Conservation (phyloP, 2,797 vertebrate genomes). For the Epinephelus awoara region DNA sequence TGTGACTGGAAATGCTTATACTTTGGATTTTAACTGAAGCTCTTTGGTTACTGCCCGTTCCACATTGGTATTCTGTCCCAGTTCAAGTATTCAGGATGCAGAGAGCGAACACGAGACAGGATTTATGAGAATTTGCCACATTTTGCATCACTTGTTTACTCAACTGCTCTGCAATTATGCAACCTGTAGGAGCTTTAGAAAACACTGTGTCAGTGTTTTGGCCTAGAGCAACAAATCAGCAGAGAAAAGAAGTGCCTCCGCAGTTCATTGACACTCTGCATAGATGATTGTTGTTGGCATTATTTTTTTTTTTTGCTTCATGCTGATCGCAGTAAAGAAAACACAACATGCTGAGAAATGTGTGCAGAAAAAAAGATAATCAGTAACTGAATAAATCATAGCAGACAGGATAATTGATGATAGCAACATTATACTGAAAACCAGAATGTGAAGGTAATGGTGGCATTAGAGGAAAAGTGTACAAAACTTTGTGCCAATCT, state of each 20-base stretch:
- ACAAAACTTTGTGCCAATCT: background rate
- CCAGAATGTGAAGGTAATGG: background rate
- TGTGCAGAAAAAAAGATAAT: background rate
- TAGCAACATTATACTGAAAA: background rate
- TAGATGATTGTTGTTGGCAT: conserved; percentile 1
- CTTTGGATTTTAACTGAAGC: background rate
- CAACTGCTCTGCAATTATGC: conserved; percentile 27
- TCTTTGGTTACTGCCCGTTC: background rate
- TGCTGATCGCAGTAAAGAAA: background rate
- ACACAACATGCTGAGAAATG: background rate
- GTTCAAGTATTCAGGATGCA: conserved; percentile 17
- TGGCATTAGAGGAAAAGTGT: background rate
- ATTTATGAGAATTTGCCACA: conserved; percentile 39
- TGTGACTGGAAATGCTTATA: conserved; percentile 5
- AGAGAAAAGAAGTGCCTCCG: conserved; percentile 9
- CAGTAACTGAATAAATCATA: background rate
- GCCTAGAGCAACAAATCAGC: conserved; percentile 38
- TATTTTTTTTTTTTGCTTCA: conserved; percentile 10
- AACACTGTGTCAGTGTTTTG: conserved; percentile 32
- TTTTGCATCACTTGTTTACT: conserved; percentile 52
- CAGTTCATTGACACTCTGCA: conserved; percentile 23
- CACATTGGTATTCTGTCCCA: conserved; percentile 40
- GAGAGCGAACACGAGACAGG: background rate
- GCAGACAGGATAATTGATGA: background rate
- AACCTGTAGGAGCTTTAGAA: conserved; percentile 23